Percentiles rank a stretch among this genome's conserved stretches.
These are phyloP conservation scores for Illadopsis cleaveri DNA, from an alignment of 2,113 vertebrate species.

Conservation along the genomic window DNA sequence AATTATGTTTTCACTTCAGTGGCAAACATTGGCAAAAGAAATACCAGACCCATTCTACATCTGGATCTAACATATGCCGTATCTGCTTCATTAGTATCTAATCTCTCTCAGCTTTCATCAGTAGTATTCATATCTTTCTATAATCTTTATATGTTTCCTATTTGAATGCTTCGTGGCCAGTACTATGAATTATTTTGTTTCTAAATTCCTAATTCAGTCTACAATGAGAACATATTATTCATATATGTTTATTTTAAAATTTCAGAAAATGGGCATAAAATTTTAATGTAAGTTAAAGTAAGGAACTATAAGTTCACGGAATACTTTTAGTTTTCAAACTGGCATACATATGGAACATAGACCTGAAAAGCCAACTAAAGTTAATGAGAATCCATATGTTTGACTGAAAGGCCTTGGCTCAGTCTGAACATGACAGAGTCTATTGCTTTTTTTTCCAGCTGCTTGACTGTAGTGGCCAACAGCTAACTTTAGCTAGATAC, in stretches of 20 bases:
- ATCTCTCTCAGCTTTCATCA: background rate
- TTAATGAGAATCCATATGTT: conserved; percentile 2
- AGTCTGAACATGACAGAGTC: background rate
- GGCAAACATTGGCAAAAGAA: background rate
- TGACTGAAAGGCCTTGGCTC: background rate
- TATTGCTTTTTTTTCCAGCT: conserved; percentile 11
- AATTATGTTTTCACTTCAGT: background rate
- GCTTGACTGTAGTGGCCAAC: background rate
- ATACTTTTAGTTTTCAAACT: background rate
- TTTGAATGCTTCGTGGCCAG: background rate
- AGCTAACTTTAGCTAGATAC: background rate
- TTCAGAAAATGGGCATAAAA: background rate
- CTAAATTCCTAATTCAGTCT: background rate
- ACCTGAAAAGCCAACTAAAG: background rate
- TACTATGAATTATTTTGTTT: background rate
- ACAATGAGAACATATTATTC: background rate
- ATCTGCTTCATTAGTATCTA: background rate
- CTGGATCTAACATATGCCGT: background rate
- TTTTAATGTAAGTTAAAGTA: background rate
- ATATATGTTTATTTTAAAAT: background rate
- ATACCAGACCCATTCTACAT: background rate
- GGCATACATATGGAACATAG: background rate
- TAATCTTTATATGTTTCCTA: background rate
- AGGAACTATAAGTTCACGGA: background rate
- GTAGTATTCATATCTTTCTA: background rate